Percentiles rank a stretch among this genome's conserved stretches.
Evolutionary conservation across 2,113 vertebrate genomes (phyloP).

Genomic region (Nestor notabilis): DNA sequence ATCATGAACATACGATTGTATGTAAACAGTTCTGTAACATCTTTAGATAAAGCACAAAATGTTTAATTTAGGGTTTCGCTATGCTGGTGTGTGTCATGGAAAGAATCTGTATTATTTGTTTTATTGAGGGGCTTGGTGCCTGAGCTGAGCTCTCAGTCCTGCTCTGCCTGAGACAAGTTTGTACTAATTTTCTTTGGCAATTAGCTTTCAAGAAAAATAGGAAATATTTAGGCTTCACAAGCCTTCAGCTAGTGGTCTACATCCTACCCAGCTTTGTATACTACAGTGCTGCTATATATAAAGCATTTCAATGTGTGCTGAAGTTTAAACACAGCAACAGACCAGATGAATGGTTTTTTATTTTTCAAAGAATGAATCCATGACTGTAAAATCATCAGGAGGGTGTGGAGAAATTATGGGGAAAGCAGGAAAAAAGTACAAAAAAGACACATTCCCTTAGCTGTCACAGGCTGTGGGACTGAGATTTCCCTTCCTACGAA

Average conservation of each 20-base stretch:
- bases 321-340: background rate
- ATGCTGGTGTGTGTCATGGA: background rate
- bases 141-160: background rate
- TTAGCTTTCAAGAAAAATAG: background rate
- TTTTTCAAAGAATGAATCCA: background rate
- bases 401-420: background rate
- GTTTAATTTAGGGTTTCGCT: background rate
- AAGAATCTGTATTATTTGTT: background rate
- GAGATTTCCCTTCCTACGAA: background rate
- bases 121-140: background rate
- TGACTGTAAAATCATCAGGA: background rate
- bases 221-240: background rate
- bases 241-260: background rate
- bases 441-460: background rate
- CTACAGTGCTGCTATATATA: background rate
- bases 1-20: accelerated
- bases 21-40: background rate
- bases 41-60: background rate
- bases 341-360: background rate
- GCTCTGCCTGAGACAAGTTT: background rate
- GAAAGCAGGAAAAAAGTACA: background rate
- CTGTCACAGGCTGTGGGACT: background rate
- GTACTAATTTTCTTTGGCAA: background rate
- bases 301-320: background rate
- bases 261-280: background rate